A percentile compares a stretch with the other conserved stretches of the same genome.
Evolutionary conservation across 1,140 invertebrate genomes (phyloP).

Genomic region (Drosophila subpulchrella): DNA sequence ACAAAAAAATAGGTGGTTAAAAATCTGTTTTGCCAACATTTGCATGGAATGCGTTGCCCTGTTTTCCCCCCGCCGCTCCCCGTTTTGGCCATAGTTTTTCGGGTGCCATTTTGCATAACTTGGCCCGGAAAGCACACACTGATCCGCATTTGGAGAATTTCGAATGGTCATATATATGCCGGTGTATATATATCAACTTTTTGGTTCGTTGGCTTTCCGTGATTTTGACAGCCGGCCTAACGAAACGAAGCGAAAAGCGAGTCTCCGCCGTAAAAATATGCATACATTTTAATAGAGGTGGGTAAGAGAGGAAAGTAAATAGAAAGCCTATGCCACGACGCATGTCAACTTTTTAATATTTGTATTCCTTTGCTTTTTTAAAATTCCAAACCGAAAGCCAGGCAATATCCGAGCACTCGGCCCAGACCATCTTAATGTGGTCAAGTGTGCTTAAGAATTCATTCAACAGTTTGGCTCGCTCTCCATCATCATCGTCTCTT

Average conservation of each 20-base stretch:
- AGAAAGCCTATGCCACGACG: constrained; percentile 29
- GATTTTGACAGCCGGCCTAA: constrained; percentile 74
- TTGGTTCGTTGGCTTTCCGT: constrained; percentile 76
- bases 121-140: constrained; percentile 44
- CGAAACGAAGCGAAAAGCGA: constrained; percentile 41
- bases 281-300: constrained; percentile 33
- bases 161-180: constrained; percentile 33
- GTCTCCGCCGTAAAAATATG: constrained; percentile 38
- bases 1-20: constrained; percentile 69
- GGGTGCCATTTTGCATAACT: constrained; percentile 73
- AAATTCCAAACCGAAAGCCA: constrained; percentile 3
- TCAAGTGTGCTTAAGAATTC: constrained; percentile 71
- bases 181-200: constrained; percentile 69
- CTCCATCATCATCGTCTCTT: constrained; percentile 59
- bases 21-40: constrained; percentile 81
- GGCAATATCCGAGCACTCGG: neutral
- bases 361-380: neutral
- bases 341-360: constrained; percentile 48
- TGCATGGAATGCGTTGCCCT: constrained; percentile 72
- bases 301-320: constrained; percentile 30
- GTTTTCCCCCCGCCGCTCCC: neutral
- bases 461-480: constrained; percentile 49
- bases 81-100: constrained; percentile 53
- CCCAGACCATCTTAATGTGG: constrained; percentile 51
- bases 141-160: constrained; percentile 30